Evolutionary conservation across 2,888 invertebrate species (phyloP), one percentile per base, ranked within the genome.

Genomic region (Monochamus alternatus): DNA sequence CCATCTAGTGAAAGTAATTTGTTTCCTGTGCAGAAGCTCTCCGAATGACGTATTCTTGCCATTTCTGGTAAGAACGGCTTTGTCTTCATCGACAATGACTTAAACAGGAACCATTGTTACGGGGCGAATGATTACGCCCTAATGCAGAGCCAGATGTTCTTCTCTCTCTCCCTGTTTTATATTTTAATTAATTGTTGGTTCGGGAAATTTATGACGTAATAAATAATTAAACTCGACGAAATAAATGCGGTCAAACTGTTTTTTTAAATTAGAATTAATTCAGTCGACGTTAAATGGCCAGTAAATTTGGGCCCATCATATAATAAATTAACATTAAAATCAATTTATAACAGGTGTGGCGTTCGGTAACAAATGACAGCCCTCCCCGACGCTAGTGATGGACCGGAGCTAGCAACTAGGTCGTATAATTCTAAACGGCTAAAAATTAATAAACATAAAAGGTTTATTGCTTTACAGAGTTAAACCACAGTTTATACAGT

Each of bases 161-260:
- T 14, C n/a, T 63, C 38, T 38, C 38, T 60, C 22, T 62, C 62
- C 62, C n/a, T 43, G 38, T 63, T 63, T 63, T 43, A 43, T 14
- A 14, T 43, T 63, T 63, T 43, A 63, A 63, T 63, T 43, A 63
- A 63, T 63, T 14, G 62, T n/a, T 63, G 14, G 14, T 38, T 4
- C 62, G 9, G 7, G n/a, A 63, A 63, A 63, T 63, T 63, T 63
- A 62, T 63, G 62, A 63, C n/a, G 62, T 63, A 63, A 63, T 63
- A 43, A 63, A 63, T 63, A 63, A 63, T 63, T 63, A 43, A 43
- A 38, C 38, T 22, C 62, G 5, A 7, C 3, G 62, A 63, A 43
- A 43, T 63, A 63, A 63, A 63, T 14, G 62, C 43, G 62, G 62
- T 63, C 14, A 43, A 38, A 63, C 43, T 63, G 62, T 63, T 63